Percentiles rank a stretch among this genome's conserved stretches.
Conservation (phyloP, 2,113 vertebrate species). For the Hypomesus transpacificus region DNA sequence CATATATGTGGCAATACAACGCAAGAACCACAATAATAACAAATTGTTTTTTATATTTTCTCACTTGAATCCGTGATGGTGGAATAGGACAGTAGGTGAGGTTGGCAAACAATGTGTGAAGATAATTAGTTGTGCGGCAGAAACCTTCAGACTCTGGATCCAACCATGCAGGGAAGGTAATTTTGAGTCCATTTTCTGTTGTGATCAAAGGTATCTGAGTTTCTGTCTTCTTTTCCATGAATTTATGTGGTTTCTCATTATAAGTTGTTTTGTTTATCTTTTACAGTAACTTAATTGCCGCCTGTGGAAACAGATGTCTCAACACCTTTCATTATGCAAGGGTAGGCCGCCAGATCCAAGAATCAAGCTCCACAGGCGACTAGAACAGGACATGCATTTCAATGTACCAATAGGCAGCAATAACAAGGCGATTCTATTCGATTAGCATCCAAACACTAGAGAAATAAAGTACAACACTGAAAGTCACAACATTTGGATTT, state of each 20-base stretch:
- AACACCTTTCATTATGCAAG: conserved; percentile 60
- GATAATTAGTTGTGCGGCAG: conserved; percentile 40
- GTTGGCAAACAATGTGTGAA: neutral
- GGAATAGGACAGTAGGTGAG: neutral
- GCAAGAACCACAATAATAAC: neutral
- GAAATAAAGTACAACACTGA: conserved; percentile 46
- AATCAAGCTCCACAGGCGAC: conserved; percentile 47
- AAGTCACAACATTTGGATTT: conserved; percentile 35
- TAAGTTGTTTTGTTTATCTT: conserved; percentile 58
- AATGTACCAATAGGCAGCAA: conserved; percentile 20
- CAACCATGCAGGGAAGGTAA: conserved; percentile 26
- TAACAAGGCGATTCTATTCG: conserved; percentile 22
- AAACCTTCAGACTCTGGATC: conserved; percentile 18
- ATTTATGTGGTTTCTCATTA: conserved; percentile 57
- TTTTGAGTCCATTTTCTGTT: conserved; percentile 37
- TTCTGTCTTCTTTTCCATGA: conserved; percentile 25
- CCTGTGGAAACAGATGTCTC: conserved; percentile 63
- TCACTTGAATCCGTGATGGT: neutral
- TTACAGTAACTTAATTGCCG: conserved; percentile 65
- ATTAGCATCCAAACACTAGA: conserved; percentile 31
- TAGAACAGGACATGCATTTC: conserved; percentile 36
- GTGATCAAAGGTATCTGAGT: conserved; percentile 52
- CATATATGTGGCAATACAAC: neutral
- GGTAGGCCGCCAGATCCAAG: conserved; percentile 49
- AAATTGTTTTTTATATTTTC: neutral